Conservation (phyloP, 1,140 invertebrate species). For the Trichogramma pretiosum region DNA sequence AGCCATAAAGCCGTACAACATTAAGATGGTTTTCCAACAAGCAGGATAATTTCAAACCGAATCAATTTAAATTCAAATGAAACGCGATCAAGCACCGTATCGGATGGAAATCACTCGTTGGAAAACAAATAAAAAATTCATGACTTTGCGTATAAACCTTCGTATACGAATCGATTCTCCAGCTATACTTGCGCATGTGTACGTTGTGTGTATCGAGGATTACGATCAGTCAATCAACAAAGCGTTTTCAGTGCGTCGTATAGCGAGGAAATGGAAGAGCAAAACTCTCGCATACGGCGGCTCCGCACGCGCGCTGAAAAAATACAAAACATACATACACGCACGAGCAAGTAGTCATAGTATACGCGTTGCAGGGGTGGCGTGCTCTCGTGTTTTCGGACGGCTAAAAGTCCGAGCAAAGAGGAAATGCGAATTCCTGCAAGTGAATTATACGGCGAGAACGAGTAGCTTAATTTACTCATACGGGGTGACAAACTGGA, state of each 20-base stretch:
- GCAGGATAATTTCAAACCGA: too few relatives aligned
- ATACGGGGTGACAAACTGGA: too few relatives aligned
- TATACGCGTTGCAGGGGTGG: too few relatives aligned
- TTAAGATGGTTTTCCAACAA: too few relatives aligned
- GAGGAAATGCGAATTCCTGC: slow-evolving; percentile 8
- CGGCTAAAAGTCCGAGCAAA: not conserved
- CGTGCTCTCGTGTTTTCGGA: not conserved
- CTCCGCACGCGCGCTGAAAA: too few relatives aligned
- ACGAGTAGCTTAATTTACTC: slow-evolving; percentile 13
- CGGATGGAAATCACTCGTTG: not conserved
- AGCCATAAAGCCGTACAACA: too few relatives aligned
- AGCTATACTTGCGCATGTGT: too few relatives aligned
- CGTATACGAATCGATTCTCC: too few relatives aligned
- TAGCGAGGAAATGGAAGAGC: slow-evolving; percentile 5
- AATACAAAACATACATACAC: not conserved
- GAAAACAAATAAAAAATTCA: not conserved
- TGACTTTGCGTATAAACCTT: not conserved
- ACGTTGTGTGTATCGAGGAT: too few relatives aligned
- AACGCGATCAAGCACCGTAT: not conserved
- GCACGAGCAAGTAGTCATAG: not conserved
- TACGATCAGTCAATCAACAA: not conserved
- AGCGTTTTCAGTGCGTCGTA: not conserved
- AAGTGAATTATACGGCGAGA: slow-evolving; percentile 4
- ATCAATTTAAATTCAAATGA: slow-evolving; percentile 1
- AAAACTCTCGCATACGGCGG: not conserved